Evolutionary conservation across 2,888 invertebrate genomes (phyloP), one percentile per base, ranked within the genome.

Genomic region (Ellobium chinense): DNA sequence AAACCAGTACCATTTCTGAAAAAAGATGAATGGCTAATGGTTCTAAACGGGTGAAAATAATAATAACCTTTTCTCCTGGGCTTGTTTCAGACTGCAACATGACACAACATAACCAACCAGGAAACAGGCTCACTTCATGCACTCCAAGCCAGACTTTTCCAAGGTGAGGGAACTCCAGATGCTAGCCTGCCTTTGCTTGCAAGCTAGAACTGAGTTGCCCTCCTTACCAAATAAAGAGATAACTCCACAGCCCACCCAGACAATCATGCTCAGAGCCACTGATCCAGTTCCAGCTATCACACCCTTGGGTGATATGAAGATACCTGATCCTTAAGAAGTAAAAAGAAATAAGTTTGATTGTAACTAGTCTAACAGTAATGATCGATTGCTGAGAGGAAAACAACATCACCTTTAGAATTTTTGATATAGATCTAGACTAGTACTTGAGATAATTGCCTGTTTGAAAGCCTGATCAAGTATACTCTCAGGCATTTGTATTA

Each of bases 221-320:
- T 54, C 46, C 95, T 95, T 94, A 97, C 97, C 97, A 93, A 97
- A 94, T 92, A 97, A 94, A 87, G 97, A 97, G 93, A 98, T 95
- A 93, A 97, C 94, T 91, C 98, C 98, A 94, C 98, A 98, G 91
- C 96, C 95, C 94, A 96, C 96, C 98, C 98, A 98, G 92, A 98
- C 96, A 93, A 97, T 95, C 94, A 98, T 97, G 95, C 97, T 97
- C 94, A 97, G 95, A 94, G 97, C 98, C 94, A 98, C 97, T 93
- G 98, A 98, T 94, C 97, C 97, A 0, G 96, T 95, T 86, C 95
- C 94, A 87, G 95, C 93, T 93, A 98, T 94, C 93, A 98, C 96
- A 94, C 97, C 98, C 94, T 97, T 97, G 94, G 98, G 98, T 94
- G 98, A 98, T 94, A 98, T 97, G 95, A 98, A 98, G 94, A 98